Conservation (phyloP, 2,797 vertebrate genomes). For the Gobionotothen gibberifrons region DNA sequence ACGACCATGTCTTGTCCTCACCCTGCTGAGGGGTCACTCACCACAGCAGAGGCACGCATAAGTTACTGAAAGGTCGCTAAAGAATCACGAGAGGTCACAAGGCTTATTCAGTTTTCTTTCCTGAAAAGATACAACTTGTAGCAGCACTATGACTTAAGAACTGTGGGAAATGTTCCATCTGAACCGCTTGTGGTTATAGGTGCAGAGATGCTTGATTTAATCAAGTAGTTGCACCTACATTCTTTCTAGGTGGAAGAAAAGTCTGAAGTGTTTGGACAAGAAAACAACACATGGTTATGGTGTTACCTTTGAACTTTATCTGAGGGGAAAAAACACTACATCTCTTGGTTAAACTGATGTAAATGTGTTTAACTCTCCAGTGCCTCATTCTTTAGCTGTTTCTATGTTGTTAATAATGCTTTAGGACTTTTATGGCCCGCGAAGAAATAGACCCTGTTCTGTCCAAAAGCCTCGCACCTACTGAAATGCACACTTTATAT, state of each 20-base stretch:
- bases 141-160: slow-evolving; percentile 12
- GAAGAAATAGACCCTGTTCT: background rate
- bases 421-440: background rate
- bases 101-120: background rate
- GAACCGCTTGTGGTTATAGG: slow-evolving; percentile 7
- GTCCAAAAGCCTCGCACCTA: background rate
- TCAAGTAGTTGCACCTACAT: slow-evolving; percentile 4
- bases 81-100: slow-evolving; percentile 11
- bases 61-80: background rate
- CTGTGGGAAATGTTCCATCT: background rate
- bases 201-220: slow-evolving; percentile 11
- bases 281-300: background rate
- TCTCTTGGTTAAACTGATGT: background rate
- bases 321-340: background rate
- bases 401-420: slow-evolving; percentile 1
- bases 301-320: background rate
- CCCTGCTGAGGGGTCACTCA: slow-evolving; percentile 83
- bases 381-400: slow-evolving; percentile 31
- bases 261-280: slow-evolving; percentile 2
- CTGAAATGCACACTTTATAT: no score
- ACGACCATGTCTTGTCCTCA: slow-evolving; percentile 90
- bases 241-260: background rate
- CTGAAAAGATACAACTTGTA: background rate
- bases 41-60: background rate
- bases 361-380: slow-evolving; percentile 29